These are phyloP conservation scores for Drosophila santomea DNA, from an alignment of 1,140 invertebrate genomes.

Conservation along the genomic window DNA sequence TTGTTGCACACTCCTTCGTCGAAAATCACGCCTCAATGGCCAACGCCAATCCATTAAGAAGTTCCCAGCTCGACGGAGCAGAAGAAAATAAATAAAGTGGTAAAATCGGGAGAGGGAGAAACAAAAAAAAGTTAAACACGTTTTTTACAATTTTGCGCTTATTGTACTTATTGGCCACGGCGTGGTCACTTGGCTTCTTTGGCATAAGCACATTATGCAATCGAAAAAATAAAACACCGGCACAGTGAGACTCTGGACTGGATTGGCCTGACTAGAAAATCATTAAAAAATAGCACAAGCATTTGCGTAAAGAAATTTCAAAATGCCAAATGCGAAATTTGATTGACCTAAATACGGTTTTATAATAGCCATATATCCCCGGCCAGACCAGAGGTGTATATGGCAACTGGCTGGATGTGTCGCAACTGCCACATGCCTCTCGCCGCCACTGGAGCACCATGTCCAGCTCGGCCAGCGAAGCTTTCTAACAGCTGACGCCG, in stretches of 20 bases:
- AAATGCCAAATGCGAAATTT: constrained; percentile 76
- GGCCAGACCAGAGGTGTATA: constrained; percentile 49
- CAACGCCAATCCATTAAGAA: constrained; percentile 70
- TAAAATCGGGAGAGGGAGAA: constrained; percentile 13
- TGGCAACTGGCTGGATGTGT: constrained; percentile 64
- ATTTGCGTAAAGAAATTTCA: constrained; percentile 76
- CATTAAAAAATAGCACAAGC: constrained; percentile 75
- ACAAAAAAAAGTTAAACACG: constrained; percentile 62
- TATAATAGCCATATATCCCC: constrained; percentile 60
- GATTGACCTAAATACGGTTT: constrained; percentile 77
- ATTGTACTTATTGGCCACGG: constrained; percentile 71
- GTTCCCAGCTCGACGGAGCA: constrained; percentile 16
- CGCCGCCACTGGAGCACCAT: constrained; percentile 27
- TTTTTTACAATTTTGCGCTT: constrained; percentile 75
- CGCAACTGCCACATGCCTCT: constrained; percentile 59
- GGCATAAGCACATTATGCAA: constrained; percentile 65
- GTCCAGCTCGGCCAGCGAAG: constrained; percentile 35
- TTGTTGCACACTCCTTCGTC: constrained; percentile 38
- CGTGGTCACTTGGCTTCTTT: constrained; percentile 77
- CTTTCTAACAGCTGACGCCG: constrained; percentile 78
- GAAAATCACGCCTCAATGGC: constrained; percentile 47
- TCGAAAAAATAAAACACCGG: constrained; percentile 43
- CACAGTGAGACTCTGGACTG: constrained; percentile 17
- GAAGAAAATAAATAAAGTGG: constrained; percentile 17
- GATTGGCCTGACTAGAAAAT: constrained; percentile 63